phyloP scores from a whole-genome alignment of 2,113 vertebrate species.

The Terrapene triunguis region DNA sequence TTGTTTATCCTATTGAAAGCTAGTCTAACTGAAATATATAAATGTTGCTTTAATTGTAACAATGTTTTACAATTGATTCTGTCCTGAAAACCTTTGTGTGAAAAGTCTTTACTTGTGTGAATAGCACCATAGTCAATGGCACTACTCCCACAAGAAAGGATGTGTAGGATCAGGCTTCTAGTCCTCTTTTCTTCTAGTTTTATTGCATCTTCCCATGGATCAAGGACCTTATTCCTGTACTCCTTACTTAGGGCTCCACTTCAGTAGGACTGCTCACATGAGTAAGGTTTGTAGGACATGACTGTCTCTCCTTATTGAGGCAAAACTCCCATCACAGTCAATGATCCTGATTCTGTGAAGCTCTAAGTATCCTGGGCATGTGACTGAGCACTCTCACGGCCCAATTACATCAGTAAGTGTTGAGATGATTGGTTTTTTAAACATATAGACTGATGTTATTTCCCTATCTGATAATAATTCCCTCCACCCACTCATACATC shows the following conservation, averaged over 20 bases:
- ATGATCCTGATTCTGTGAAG: neutral
- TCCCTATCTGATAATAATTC: neutral
- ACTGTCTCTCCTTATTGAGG: fast-evolving
- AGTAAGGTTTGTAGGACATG: neutral
- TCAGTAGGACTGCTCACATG: neutral
- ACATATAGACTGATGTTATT: neutral
- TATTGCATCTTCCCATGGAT: fast-evolving
- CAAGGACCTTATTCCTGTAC: fast-evolving
- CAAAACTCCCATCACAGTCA: neutral
- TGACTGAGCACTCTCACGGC: neutral
- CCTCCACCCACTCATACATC: neutral
- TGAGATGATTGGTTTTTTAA: neutral
- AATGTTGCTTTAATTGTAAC: constrained; percentile 36
- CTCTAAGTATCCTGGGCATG: neutral
- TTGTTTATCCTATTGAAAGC: constrained; percentile 30
- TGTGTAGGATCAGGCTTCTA: fast-evolving
- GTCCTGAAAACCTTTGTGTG: neutral
- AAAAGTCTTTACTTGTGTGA: fast-evolving
- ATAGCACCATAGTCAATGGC: fast-evolving
- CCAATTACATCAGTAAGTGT: neutral
- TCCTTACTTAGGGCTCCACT: neutral
- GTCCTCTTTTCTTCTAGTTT: fast-evolving
- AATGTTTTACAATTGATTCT: constrained; percentile 46
- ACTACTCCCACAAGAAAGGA: fast-evolving
- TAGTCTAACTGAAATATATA: constrained; percentile 29